These are phyloP conservation scores for Euglossa dilemma DNA, from an alignment of 1,140 invertebrate genomes.

Conservation along the genomic window DNA sequence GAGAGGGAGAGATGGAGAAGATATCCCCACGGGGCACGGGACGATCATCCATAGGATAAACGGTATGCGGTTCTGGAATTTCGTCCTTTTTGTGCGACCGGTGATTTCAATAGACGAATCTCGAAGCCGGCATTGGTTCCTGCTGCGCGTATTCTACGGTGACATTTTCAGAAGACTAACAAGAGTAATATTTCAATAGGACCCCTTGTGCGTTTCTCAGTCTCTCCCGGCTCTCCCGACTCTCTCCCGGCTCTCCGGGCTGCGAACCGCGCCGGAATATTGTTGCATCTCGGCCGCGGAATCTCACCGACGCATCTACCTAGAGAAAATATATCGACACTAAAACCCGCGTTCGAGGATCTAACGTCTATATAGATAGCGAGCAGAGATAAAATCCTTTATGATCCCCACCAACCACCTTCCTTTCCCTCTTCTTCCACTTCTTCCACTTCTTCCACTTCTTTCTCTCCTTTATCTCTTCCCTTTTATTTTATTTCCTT, in stretches of 20 bases:
- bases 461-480: not conserved
- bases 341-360: slow-evolving; percentile 21
- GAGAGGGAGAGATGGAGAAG: slow-evolving; percentile 26
- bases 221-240: too few relatives aligned
- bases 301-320: slow-evolving; percentile 34
- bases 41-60: slow-evolving; percentile 68
- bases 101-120: slow-evolving; percentile 70
- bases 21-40: slow-evolving; percentile 61
- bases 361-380: slow-evolving; percentile 30
- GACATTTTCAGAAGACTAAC: slow-evolving; percentile 58
- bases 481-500: not conserved
- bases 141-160: slow-evolving; percentile 67
- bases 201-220: slow-evolving; percentile 11
- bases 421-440: not conserved
- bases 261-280: slow-evolving; percentile 1
- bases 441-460: not conserved
- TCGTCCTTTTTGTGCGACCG: slow-evolving; percentile 72
- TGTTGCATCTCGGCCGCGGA: slow-evolving; percentile 22
- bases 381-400: slow-evolving; percentile 35
- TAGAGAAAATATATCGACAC: slow-evolving; percentile 52
- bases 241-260: too few relatives aligned
- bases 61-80: slow-evolving; percentile 76
- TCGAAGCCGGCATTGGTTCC: slow-evolving; percentile 61
- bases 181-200: slow-evolving; percentile 62
- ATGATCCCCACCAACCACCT: not conserved